Evolutionary conservation across 2,888 invertebrate species (phyloP).

Genomic region (Lepetodrilus schrolli): DNA sequence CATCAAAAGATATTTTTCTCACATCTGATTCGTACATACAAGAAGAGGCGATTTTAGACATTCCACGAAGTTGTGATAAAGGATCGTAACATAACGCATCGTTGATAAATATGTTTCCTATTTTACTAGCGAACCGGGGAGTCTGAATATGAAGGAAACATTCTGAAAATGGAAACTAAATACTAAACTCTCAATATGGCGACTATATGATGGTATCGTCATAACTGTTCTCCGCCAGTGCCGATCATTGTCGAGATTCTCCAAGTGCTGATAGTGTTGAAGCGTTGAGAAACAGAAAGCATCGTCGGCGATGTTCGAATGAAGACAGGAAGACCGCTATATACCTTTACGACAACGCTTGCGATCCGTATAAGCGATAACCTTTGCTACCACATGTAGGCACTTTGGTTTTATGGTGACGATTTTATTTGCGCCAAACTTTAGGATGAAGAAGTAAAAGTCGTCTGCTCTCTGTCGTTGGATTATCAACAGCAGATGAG

Average conservation of each 20-base stretch:
- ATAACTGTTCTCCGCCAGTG: background rate
- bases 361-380: conserved; percentile 8
- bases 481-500: conserved; percentile 13
- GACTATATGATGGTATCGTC: conserved; percentile 3
- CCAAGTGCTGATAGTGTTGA: conserved; percentile 4
- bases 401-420: conserved; percentile 13
- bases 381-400: background rate
- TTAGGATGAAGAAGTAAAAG: conserved; percentile 10
- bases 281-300: background rate
- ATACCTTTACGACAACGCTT: background rate
- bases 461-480: conserved; percentile 16
- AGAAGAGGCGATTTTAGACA: background rate
- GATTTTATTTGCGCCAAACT: conserved; percentile 24
- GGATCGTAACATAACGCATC: too few relatives aligned
- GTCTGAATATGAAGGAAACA: background rate
- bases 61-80: background rate
- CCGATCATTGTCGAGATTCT: background rate
- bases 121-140: background rate
- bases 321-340: too few relatives aligned
- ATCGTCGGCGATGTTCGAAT: too few relatives aligned
- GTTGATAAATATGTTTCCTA: background rate
- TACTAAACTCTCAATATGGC: background rate
- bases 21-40: background rate
- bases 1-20: background rate
- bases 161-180: background rate